These are phyloP conservation scores for Mustelus asterias DNA, from an alignment of 2,113 vertebrate genomes.

Conservation along the genomic window DNA sequence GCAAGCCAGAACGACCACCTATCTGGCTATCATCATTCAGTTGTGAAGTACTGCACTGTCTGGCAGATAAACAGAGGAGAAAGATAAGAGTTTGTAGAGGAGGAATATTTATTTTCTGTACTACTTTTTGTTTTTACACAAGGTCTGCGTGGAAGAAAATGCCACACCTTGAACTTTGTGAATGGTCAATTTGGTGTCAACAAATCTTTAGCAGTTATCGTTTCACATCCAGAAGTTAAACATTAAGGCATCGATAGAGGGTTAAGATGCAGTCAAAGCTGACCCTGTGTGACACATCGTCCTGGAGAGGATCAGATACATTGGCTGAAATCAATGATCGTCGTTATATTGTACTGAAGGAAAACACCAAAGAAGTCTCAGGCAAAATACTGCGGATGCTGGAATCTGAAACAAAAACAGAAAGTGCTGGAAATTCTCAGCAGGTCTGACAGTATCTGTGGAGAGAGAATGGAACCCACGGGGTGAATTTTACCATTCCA, in stretches of 20 bases:
- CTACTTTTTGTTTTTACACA: neutral
- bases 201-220: neutral
- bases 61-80: too few relatives aligned
- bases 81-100: neutral
- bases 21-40: neutral
- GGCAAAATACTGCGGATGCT: too few relatives aligned
- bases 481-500: too few relatives aligned
- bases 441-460: too few relatives aligned
- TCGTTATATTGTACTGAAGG: neutral
- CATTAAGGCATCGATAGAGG: neutral
- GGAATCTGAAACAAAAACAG: too few relatives aligned
- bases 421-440: too few relatives aligned
- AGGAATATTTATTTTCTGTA: constrained; percentile 3
- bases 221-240: neutral
- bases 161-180: neutral
- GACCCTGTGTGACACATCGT: neutral
- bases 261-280: neutral
- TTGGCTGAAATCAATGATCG: neutral
- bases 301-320: neutral
- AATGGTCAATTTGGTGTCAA: neutral
- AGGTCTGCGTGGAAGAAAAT: neutral
- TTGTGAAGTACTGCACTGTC: neutral
- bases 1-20: neutral
- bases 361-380: neutral
- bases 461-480: too few relatives aligned